Evolutionary conservation across 1,140 invertebrate species (phyloP), one percentile per base, ranked within the genome.

Genomic region (Cherax destructor): DNA sequence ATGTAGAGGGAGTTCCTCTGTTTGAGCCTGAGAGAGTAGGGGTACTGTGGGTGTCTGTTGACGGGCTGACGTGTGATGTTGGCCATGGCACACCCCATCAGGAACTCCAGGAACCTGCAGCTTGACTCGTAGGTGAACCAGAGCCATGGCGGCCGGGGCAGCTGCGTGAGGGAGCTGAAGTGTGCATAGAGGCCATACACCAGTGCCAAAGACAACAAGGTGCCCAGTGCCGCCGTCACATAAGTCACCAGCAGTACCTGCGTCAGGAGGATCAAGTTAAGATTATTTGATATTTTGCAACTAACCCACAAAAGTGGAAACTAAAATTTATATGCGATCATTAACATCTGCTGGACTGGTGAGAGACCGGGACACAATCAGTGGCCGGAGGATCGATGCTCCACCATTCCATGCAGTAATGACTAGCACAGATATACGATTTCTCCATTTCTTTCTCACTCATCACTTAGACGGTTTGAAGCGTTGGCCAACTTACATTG

Each of bases 11-110:
- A 91, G 59, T 85, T 91, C 83, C 88, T 84, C 76, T 94, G 94
- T 91, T 95, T 95, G 52, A 95, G 93, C 6, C 95, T 94, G 77
- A 95, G 92, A 72, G 94, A 95, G 92, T 95, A 95, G 88, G 94
- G 95, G 85, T 94, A 95, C 86, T 95, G 95, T 52, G 95, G 94
- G 49, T 95, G 95, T 84, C 95, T 95, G 92, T 95, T 95, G 13
- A 95, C 94, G 1, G 96, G 95, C 91, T 96, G 95, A 80, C 96
- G 96, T n/a, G 95, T 96, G 90, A 96, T 95, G 93, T 95, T 96
- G 16, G 96, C 96, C 95, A 96, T 95, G 4, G 95, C 95, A 86
- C 95, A 95, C 16, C 95, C 95, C 95, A 91, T 95, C 94, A 83
- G 94, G 94, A 69, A 95, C 93, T 92, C 96, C 94, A 72, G 94